phyloP scores from a whole-genome alignment of 2,113 vertebrate genomes.

The Zapus hudsonius region DNA sequence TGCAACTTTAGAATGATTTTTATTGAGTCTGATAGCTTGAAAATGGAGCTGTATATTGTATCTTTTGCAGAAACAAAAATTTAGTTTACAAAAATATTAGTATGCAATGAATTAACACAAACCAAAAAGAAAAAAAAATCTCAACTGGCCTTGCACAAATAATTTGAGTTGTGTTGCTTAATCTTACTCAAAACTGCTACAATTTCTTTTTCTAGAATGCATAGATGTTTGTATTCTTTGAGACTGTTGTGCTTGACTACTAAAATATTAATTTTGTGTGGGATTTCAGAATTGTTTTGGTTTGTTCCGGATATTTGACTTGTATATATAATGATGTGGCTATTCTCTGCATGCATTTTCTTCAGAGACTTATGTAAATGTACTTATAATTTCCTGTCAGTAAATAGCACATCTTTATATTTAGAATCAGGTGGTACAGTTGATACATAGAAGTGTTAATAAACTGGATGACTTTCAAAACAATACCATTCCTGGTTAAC shows the following conservation, averaged over 20 bases:
- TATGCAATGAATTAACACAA: neutral
- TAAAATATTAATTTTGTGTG: slow-evolving; percentile 65
- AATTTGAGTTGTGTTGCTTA: neutral
- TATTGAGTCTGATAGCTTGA: slow-evolving; percentile 30
- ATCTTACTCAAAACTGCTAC: slow-evolving; percentile 19
- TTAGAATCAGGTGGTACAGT: slow-evolving; percentile 50
- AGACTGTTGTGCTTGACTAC: neutral
- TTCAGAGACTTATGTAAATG: slow-evolving; percentile 28
- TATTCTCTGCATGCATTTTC: slow-evolving; percentile 32
- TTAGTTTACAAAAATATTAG: slow-evolving; percentile 40
- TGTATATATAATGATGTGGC: slow-evolving; percentile 44
- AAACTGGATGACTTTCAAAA: slow-evolving; percentile 33
- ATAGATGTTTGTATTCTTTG: slow-evolving; percentile 26
- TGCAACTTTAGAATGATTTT: slow-evolving; percentile 37
- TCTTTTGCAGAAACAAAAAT: slow-evolving; percentile 54
- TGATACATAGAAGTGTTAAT: neutral
- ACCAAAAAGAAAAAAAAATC: neutral
- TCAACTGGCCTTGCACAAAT: neutral
- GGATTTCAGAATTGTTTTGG: slow-evolving; percentile 52
- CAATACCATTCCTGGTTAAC: slow-evolving; percentile 29
- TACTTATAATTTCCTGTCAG: slow-evolving; percentile 39
- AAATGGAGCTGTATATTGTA: neutral
- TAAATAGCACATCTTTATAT: slow-evolving; percentile 58
- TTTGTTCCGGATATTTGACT: slow-evolving; percentile 6
- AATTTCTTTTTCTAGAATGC: slow-evolving; percentile 23